phyloP scores from a whole-genome alignment of 2,113 vertebrate species.

The Ornithorhynchus anatinus region DNA sequence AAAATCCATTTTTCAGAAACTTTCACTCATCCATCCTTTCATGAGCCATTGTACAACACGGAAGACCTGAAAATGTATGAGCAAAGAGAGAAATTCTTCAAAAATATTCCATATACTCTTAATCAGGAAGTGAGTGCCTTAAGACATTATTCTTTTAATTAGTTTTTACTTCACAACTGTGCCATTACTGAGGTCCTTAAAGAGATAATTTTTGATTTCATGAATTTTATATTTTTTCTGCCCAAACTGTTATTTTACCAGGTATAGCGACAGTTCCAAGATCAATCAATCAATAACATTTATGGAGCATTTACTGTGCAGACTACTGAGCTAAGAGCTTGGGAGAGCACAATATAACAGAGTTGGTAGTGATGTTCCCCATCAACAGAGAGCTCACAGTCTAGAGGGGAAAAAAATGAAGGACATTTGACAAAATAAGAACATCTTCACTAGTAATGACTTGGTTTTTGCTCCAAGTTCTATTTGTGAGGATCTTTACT shows the following conservation, averaged over 20 bases:
- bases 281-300: too few relatives aligned
- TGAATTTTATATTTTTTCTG: background rate
- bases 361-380: too few relatives aligned
- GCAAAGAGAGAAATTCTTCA: background rate
- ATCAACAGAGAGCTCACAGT: too few relatives aligned
- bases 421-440: background rate
- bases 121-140: background rate
- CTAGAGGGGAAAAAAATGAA: too few relatives aligned
- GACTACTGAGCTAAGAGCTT: too few relatives aligned
- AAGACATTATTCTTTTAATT: background rate
- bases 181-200: background rate
- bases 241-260: background rate
- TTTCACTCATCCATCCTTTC: background rate
- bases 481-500: background rate
- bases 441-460: background rate
- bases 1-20: background rate
- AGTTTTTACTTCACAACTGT: background rate
- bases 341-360: too few relatives aligned
- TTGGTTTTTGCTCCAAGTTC: background rate
- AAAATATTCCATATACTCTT: background rate
- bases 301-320: too few relatives aligned
- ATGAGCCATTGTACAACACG: background rate
- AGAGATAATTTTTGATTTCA: background rate
- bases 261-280: background rate
- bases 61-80: background rate